phyloP scores from a whole-genome alignment of 2,888 invertebrate genomes.

The Agrypnus murinus region DNA sequence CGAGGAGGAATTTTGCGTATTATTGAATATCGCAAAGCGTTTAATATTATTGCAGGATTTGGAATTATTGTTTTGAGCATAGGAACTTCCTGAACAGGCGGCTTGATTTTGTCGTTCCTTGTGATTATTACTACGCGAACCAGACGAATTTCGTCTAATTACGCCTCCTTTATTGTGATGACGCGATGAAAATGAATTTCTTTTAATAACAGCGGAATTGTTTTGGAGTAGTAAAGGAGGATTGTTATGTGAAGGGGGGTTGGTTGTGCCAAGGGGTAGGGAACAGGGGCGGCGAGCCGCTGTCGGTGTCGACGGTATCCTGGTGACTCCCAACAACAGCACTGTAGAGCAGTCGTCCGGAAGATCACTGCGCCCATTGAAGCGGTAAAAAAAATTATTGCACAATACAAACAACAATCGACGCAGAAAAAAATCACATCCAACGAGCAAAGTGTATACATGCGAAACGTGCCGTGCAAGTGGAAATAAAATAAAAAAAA shows the following conservation, averaged over 20 bases:
- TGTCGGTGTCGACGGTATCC: constrained; percentile 71
- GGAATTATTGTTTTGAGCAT: constrained; percentile 5
- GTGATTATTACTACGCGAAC: too few species aligned
- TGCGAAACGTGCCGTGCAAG: constrained; percentile 20
- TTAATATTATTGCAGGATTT: neutral
- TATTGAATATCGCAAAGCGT: neutral
- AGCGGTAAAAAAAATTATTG: constrained; percentile 29
- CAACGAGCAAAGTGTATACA: constrained; percentile 1
- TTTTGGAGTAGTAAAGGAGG: constrained; percentile 34
- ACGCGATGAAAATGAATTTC: constrained; percentile 29
- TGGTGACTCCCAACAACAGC: constrained; percentile 77
- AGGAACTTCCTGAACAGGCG: neutral
- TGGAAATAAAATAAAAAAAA: neutral
- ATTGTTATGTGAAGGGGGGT: constrained; percentile 27
- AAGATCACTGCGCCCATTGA: constrained; percentile 73
- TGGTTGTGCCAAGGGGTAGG: constrained; percentile 61
- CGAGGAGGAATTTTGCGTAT: constrained; percentile 16
- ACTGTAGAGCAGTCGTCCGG: constrained; percentile 78
- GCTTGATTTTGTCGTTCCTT: constrained; percentile 1
- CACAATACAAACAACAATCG: neutral
- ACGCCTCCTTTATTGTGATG: constrained; percentile 13
- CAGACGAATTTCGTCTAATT: constrained; percentile 22
- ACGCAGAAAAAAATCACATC: constrained; percentile 26
- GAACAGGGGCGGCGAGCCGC: constrained; percentile 66
- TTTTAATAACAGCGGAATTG: constrained; percentile 37